These are phyloP conservation scores for Pristionchus maxplancki DNA, from an alignment of 2,888 invertebrate species.

Conservation along the genomic window DNA sequence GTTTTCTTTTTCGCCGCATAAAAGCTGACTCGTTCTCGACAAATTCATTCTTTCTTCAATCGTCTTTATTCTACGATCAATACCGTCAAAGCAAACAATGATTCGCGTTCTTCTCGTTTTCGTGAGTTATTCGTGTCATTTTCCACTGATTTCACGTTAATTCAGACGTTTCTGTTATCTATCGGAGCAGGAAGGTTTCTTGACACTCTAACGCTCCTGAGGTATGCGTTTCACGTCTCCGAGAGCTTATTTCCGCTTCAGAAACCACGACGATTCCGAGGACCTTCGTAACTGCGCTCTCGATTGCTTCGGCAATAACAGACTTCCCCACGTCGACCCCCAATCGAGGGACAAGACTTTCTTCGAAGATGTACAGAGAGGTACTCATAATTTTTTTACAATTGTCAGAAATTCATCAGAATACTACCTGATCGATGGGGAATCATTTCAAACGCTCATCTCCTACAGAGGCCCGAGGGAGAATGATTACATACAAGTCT, in stretches of 20 bases:
- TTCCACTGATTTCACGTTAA: not conserved
- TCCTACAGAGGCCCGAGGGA: slow-evolving; percentile 1
- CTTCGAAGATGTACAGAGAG: slow-evolving; percentile 20
- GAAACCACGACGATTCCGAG: not conserved
- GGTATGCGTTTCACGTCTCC: too few relatives aligned
- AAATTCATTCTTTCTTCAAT: not conserved
- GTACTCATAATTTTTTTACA: too few relatives aligned
- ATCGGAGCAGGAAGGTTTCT: not conserved
- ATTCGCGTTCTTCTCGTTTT: not conserved
- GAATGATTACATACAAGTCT: not conserved
- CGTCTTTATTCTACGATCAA: not conserved
- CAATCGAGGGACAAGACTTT: not conserved
- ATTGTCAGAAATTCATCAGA: too few relatives aligned
- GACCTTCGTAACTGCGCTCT: not conserved
- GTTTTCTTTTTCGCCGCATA: not conserved
- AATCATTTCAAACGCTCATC: not conserved
- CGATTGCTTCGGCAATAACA: slow-evolving; percentile 4
- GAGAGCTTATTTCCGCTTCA: not conserved
- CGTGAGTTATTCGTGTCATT: not conserved
- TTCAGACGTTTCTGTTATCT: not conserved
- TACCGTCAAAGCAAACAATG: not conserved
- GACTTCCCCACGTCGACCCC: not conserved
- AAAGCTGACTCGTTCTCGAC: not conserved
- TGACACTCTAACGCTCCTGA: not conserved
- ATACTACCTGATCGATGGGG: not conserved